phyloP scores from a whole-genome alignment of 2,113 vertebrate species.

The Centropus bengalensis region DNA sequence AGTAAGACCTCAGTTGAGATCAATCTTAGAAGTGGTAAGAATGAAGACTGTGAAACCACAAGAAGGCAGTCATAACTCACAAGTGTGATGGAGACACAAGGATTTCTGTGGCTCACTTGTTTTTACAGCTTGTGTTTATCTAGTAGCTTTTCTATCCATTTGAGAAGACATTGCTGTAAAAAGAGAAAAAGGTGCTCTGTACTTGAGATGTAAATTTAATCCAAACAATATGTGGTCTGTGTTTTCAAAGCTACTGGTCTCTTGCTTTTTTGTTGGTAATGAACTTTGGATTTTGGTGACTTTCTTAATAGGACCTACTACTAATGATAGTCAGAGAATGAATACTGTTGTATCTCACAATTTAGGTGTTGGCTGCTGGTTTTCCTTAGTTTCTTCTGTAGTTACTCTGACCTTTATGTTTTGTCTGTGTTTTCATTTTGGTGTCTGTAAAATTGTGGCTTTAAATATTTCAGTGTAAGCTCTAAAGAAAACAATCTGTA shows the following conservation, averaged over 20 bases:
- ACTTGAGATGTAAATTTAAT: not conserved
- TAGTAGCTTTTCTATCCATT: not conserved
- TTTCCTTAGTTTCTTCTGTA: not conserved
- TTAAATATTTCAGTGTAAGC: not conserved
- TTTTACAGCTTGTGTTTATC: not conserved
- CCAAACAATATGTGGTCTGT: not conserved
- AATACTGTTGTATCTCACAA: not conserved
- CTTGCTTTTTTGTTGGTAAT: not conserved
- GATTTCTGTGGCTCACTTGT: not conserved
- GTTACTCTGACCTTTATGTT: not conserved
- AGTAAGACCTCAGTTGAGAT: not conserved
- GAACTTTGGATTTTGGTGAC: not conserved
- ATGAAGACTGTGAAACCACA: not conserved
- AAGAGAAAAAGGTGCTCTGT: not conserved
- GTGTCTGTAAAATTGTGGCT: not conserved
- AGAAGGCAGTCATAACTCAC: conserved; percentile 33
- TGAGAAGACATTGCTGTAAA: not conserved
- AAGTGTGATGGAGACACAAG: not conserved
- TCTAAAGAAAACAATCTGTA: not conserved
- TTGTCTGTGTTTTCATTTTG: not conserved
- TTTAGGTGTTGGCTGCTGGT: not conserved
- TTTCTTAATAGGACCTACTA: not conserved
- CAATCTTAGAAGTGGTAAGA: conserved; percentile 26
- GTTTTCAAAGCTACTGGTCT: not conserved
- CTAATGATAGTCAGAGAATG: not conserved